Conservation (phyloP, 2,113 vertebrate genomes). For the Brachypteracias leptosomus region DNA sequence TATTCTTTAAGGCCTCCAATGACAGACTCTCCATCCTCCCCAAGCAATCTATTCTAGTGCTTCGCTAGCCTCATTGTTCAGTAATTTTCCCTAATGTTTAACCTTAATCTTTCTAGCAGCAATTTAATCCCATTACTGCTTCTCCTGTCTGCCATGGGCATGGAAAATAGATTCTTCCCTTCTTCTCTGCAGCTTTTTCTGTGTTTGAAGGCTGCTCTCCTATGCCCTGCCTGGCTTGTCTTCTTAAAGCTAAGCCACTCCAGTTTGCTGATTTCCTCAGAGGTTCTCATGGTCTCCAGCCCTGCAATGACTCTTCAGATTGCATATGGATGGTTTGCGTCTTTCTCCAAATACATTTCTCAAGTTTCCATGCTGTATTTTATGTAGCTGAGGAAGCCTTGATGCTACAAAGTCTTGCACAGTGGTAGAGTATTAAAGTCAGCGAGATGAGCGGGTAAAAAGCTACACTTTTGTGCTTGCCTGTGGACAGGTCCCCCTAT, state of each 20-base stretch:
- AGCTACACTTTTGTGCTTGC: neutral
- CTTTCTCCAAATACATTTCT: neutral
- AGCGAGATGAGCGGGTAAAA: neutral
- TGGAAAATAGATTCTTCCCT: constrained; percentile 29
- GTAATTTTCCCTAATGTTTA: constrained; percentile 61
- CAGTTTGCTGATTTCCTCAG: neutral
- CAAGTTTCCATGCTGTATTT: neutral
- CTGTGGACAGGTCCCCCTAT: neutral
- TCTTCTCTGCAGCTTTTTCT: neutral
- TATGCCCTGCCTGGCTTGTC: neutral
- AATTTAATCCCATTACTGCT: constrained; percentile 56
- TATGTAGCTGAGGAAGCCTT: neutral
- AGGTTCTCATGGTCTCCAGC: neutral
- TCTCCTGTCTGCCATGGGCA: constrained; percentile 34
- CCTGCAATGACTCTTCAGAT: neutral
- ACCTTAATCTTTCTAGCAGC: constrained; percentile 53
- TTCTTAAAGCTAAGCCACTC: neutral
- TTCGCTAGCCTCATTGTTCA: constrained; percentile 36
- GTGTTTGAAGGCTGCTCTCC: neutral
- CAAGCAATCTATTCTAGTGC: constrained; percentile 34
- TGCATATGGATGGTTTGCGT: neutral
- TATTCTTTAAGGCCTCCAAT: neutral
- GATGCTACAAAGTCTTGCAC: neutral
- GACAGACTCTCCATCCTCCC: constrained; percentile 3
- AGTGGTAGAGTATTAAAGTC: neutral